Evolutionary conservation across 1,140 invertebrate genomes (phyloP).

Genomic region (Solenopsis invicta): DNA sequence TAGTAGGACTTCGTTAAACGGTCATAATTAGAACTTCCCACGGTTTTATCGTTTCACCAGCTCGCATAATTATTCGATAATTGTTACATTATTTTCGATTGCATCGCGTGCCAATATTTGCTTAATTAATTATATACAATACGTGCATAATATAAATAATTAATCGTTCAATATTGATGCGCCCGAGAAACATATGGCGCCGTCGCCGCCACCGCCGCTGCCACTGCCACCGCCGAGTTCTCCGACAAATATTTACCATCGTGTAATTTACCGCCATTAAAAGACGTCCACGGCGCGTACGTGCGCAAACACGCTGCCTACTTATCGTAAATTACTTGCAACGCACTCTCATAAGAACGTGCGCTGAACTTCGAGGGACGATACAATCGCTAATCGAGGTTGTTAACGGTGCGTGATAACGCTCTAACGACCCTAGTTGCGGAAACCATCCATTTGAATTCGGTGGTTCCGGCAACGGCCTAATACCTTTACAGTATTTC

Average conservation of each 20-base stretch:
- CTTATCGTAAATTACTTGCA: conserved; percentile 57
- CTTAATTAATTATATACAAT: conserved; percentile 64
- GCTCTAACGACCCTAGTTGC: conserved; percentile 66
- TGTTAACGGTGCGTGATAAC: conserved; percentile 73
- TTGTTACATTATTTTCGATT: conserved; percentile 59
- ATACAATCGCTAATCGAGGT: conserved; percentile 70
- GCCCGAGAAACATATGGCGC: conserved; percentile 16
- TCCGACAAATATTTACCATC: conserved; percentile 53
- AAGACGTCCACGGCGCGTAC: conserved; percentile 33
- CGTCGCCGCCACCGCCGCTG: background rate
- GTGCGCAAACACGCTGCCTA: conserved; percentile 39
- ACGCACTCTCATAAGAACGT: conserved; percentile 49
- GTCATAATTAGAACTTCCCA: background rate
- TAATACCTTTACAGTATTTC: conserved; percentile 71
- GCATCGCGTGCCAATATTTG: conserved; percentile 55
- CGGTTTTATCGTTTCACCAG: conserved; percentile 8
- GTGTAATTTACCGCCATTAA: conserved; percentile 63
- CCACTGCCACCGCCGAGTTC: conserved; percentile 2
- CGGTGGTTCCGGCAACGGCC: conserved; percentile 65
- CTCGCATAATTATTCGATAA: conserved; percentile 49
- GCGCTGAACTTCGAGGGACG: conserved; percentile 41
- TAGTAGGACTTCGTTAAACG: background rate
- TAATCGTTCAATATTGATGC: conserved; percentile 72
- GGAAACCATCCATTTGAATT: conserved; percentile 78
- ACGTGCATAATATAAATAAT: conserved; percentile 59